Conservation (phyloP, 1,140 invertebrate species). For the Pseudomyrmex sp. region DNA sequence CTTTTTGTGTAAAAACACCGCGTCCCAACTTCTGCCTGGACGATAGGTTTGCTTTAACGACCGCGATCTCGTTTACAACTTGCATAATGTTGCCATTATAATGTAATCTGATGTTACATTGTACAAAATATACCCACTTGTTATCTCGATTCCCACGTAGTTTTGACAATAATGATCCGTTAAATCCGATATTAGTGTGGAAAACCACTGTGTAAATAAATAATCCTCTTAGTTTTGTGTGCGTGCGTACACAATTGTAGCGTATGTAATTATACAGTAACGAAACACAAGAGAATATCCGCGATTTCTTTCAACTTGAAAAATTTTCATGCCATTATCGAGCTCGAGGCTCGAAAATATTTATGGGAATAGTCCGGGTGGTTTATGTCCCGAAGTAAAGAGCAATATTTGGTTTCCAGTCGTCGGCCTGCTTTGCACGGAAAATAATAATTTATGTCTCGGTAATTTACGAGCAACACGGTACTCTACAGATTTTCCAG, state of each 20-base stretch:
- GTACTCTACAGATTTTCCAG: conserved; percentile 74
- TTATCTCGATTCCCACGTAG: neutral
- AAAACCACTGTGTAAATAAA: neutral
- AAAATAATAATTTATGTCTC: conserved; percentile 68
- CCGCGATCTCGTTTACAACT: conserved; percentile 13
- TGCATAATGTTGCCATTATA: conserved; percentile 26
- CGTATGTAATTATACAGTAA: neutral
- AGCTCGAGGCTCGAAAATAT: conserved; percentile 15
- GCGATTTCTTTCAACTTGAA: neutral
- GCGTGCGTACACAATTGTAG: neutral
- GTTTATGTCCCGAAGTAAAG: conserved; percentile 61
- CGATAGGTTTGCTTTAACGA: conserved; percentile 41
- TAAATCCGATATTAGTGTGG: neutral
- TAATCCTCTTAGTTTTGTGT: neutral
- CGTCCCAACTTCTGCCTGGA: conserved; percentile 13
- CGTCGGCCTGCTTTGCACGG: conserved; percentile 63
- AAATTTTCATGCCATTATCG: conserved; percentile 23
- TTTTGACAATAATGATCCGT: conserved; percentile 8
- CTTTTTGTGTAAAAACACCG: conserved; percentile 14
- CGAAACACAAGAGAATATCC: neutral
- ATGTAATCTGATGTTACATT: conserved; percentile 31
- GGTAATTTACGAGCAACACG: conserved; percentile 71
- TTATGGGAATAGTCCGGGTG: conserved; percentile 37
- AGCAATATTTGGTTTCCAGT: conserved; percentile 68
- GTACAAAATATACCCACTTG: neutral